phyloP scores from a whole-genome alignment of 2,888 invertebrate species.

The Drosophila buzzatii region DNA sequence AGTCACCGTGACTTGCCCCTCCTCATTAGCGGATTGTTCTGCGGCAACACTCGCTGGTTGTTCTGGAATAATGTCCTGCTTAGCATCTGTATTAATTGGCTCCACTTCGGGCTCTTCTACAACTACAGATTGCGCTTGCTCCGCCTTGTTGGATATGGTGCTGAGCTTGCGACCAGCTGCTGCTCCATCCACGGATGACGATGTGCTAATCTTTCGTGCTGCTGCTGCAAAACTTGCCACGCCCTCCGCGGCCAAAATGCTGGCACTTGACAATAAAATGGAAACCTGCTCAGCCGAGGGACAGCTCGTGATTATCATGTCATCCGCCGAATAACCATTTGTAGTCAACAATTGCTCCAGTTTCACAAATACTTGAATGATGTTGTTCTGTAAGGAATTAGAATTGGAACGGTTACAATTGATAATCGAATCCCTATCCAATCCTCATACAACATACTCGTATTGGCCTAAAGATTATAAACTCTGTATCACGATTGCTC shows the following conservation, averaged over 20 bases:
- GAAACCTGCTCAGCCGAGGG: slow-evolving; percentile 97
- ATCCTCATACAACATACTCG: slow-evolving; percentile 87
- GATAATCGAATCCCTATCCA: not conserved
- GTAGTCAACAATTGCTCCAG: slow-evolving; percentile 91
- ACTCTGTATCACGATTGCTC: slow-evolving; percentile 98
- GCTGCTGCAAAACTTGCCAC: slow-evolving; percentile 80
- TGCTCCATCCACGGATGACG: slow-evolving; percentile 66
- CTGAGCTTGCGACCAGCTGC: slow-evolving; percentile 56
- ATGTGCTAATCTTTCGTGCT: slow-evolving; percentile 78
- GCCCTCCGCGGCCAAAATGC: slow-evolving; percentile 87
- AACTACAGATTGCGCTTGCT: slow-evolving; percentile 38
- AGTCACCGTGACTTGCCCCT: slow-evolving; percentile 5
- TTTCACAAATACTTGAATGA: slow-evolving; percentile 94
- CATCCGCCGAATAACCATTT: slow-evolving; percentile 93
- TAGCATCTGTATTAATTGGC: slow-evolving; percentile 8
- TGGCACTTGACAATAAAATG: slow-evolving; percentile 93
- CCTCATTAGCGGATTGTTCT: slow-evolving; percentile 11
- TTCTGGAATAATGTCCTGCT: slow-evolving; percentile 44
- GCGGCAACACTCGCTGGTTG: slow-evolving; percentile 17
- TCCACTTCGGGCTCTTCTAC: slow-evolving; percentile 30
- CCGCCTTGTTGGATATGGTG: slow-evolving; percentile 59
- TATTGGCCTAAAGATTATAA: slow-evolving; percentile 97
- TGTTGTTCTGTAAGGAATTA: slow-evolving; percentile 89
- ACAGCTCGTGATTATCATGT: slow-evolving; percentile 93
- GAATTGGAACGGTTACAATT: not conserved